Conservation (phyloP, 1,140 invertebrate genomes). For the Pectinophora gossypiella region DNA sequence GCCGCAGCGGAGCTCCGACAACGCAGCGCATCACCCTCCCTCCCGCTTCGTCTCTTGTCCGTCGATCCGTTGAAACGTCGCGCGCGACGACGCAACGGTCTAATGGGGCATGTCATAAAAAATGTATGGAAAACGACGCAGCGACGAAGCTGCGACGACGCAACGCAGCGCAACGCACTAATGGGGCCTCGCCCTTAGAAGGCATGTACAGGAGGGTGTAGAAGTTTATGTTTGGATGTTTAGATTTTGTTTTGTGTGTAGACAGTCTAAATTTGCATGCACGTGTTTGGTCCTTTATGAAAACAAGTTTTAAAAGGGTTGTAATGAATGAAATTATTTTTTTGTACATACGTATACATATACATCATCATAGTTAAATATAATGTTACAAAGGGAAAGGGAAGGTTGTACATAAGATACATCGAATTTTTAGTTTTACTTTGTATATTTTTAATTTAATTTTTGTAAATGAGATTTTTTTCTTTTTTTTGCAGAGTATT, state of each 20-base stretch:
- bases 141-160: no score
- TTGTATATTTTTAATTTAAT: background rate
- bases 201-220: background rate
- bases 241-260: conserved; percentile 12
- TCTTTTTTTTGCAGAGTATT: conserved; percentile 51
- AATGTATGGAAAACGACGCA: no score
- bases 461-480: conserved; percentile 25
- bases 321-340: background rate
- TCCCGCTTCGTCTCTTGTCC: no score
- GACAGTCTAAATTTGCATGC: background rate
- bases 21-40: no score
- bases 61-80: no score
- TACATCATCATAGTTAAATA: background rate
- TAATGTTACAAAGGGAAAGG: no score
- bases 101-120: no score
- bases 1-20: no score
- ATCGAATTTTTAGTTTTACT: background rate
- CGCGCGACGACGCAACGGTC: no score
- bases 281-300: background rate
- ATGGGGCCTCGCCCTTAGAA: no score
- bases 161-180: no score
- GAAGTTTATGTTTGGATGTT: conserved; percentile 11
- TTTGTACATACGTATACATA: background rate
- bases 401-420: background rate
- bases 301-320: background rate